A percentile compares a stretch with the other conserved stretches of the same genome.
These are phyloP conservation scores for Lochmaea crataegi DNA, from an alignment of 2,888 invertebrate species.

Conservation along the genomic window DNA sequence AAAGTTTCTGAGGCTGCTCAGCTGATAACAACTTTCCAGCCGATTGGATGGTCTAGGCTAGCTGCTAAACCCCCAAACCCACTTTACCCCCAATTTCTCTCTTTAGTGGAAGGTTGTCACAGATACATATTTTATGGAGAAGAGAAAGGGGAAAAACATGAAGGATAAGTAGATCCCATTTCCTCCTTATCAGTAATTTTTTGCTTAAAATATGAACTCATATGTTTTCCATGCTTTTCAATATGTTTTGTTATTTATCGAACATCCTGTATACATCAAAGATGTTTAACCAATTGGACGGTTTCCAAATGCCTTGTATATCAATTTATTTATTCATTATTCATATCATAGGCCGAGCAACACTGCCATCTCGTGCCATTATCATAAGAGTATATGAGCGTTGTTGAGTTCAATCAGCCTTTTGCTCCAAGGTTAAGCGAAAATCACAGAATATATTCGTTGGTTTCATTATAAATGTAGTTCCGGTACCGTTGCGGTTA, in stretches of 20 bases:
- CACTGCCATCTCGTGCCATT: slow-evolving; percentile 56
- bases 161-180: too few relatives aligned
- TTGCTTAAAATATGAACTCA: background rate
- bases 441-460: slow-evolving; percentile 26
- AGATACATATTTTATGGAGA: too few relatives aligned
- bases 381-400: slow-evolving; percentile 50
- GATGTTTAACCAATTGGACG: slow-evolving; percentile 47
- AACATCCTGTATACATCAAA: slow-evolving; percentile 43
- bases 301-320: slow-evolving; percentile 63
- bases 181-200: background rate
- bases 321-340: slow-evolving; percentile 63
- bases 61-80: too few relatives aligned
- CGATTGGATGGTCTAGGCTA: too few relatives aligned
- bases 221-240: background rate
- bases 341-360: slow-evolving; percentile 63
- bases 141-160: too few relatives aligned
- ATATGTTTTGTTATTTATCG: slow-evolving; percentile 41
- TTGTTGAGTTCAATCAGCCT: slow-evolving; percentile 51
- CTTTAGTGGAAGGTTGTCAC: too few relatives aligned
- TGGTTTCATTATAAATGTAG: background rate
- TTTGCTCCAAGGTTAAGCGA: slow-evolving; percentile 34
- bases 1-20: too few relatives aligned
- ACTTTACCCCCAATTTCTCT: too few relatives aligned
- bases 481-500: background rate
- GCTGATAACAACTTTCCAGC: too few relatives aligned